Percentiles rank a stretch among this genome's conserved stretches.
These are phyloP conservation scores for Exocentrus adspersus DNA, from an alignment of 2,888 invertebrate genomes.

Conservation along the genomic window DNA sequence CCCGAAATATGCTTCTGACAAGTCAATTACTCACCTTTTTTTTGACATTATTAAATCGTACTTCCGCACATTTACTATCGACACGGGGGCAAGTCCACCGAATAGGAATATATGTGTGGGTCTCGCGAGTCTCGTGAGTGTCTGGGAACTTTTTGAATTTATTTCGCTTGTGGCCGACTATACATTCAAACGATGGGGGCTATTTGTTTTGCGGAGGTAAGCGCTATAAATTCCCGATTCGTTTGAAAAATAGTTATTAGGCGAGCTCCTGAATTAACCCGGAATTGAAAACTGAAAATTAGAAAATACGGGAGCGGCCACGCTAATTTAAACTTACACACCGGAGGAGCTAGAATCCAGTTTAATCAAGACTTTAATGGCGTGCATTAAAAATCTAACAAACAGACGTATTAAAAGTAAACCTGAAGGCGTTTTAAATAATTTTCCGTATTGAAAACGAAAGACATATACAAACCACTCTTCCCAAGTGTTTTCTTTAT, in stretches of 20 bases:
- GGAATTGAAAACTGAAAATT: constrained; percentile 5
- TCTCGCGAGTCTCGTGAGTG: constrained; percentile 16
- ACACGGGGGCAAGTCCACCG: constrained; percentile 14
- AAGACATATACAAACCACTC: too few relatives aligned
- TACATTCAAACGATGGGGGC: constrained; percentile 5
- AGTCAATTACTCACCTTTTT: constrained; percentile 15
- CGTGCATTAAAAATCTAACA: too few relatives aligned
- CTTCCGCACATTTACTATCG: constrained; percentile 4
- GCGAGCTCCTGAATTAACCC: background rate
- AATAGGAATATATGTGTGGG: constrained; percentile 21
- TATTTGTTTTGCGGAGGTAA: constrained; percentile 13
- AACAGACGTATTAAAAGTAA: too few relatives aligned
- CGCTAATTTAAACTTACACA: background rate
- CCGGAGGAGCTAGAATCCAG: too few relatives aligned
- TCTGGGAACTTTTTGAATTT: constrained; percentile 19
- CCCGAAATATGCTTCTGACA: constrained; percentile 17
- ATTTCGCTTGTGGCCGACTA: constrained; percentile 1
- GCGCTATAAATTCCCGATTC: constrained; percentile 3
- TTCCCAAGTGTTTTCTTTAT: too few relatives aligned
- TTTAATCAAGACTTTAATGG: too few relatives aligned
- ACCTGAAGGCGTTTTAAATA: too few relatives aligned
- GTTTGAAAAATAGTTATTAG: constrained; percentile 6
- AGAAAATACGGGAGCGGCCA: background rate
- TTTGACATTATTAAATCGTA: constrained; percentile 20
- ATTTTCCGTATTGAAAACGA: too few relatives aligned